phyloP scores from a whole-genome alignment of 2,113 vertebrate species.

The Mustela nigripes region DNA sequence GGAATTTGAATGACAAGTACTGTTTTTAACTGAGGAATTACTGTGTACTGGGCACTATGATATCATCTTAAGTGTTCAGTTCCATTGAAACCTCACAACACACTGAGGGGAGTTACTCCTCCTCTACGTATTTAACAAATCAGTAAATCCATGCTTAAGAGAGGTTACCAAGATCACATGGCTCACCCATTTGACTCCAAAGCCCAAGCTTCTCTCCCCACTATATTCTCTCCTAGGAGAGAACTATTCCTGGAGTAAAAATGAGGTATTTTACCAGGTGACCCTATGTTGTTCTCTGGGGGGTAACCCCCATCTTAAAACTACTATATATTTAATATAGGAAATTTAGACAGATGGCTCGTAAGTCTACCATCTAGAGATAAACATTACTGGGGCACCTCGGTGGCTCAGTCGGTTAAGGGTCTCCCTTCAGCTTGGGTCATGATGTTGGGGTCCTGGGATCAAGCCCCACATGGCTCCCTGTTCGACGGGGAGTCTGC shows the following conservation, averaged over 20 bases:
- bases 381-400: neutral
- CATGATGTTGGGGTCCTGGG: too few species aligned
- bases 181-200: neutral
- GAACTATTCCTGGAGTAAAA: neutral
- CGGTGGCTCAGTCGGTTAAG: too few species aligned
- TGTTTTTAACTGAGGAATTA: conserved; percentile 29
- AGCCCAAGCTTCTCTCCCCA: neutral
- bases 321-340: neutral
- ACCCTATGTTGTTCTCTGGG: neutral
- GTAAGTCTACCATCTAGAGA: neutral
- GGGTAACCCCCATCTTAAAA: neutral
- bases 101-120: neutral
- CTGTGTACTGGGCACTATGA: neutral
- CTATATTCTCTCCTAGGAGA: neutral
- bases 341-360: neutral
- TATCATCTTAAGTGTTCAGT: neutral
- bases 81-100: neutral
- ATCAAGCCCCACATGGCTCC: too few species aligned
- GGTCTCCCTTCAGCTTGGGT: too few species aligned
- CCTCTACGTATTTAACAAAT: neutral
- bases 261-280: neutral
- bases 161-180: neutral
- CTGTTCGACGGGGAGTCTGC: too few species aligned
- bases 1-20: neutral
- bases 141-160: neutral